A percentile compares a stretch with the other conserved stretches of the same genome.
phyloP scores from a whole-genome alignment of 2,113 vertebrate genomes.

The Climacteris rufus region DNA sequence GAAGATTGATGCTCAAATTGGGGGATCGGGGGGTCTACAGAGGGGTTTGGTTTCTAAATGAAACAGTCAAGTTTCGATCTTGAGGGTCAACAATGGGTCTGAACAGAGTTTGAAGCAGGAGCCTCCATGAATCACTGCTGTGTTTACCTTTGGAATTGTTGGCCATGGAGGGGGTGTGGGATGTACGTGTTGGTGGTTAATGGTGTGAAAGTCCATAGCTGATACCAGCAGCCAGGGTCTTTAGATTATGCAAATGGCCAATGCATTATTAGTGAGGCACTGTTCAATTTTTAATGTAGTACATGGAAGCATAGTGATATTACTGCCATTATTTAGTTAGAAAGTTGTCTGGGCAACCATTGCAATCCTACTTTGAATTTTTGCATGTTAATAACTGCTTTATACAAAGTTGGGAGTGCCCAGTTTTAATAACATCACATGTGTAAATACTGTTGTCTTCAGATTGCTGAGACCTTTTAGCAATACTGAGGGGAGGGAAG shows the following conservation, averaged over 20 bases:
- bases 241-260: conserved; percentile 26
- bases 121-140: neutral
- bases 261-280: conserved; percentile 17
- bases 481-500: conserved; percentile 17
- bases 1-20: neutral
- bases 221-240: neutral
- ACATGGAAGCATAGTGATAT: conserved; percentile 13
- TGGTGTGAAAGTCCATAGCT: neutral
- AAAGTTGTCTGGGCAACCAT: conserved; percentile 44
- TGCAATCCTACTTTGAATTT: conserved; percentile 31
- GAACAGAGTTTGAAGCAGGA: neutral
- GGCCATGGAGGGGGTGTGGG: neutral
- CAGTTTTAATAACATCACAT: neutral
- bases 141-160: neutral
- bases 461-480: conserved; percentile 30
- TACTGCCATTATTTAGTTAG: conserved; percentile 55
- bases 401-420: neutral
- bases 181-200: neutral
- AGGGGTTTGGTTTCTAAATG: neutral
- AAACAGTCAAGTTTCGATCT: neutral
- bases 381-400: conserved; percentile 15
- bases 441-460: conserved; percentile 49
- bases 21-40: neutral
- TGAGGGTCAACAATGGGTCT: neutral
- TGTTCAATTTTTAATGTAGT: conserved; percentile 52